Evolutionary conservation across 1,140 invertebrate species (phyloP), one percentile per base, ranked within the genome.

Genomic region (Leptopilina boulardi): DNA sequence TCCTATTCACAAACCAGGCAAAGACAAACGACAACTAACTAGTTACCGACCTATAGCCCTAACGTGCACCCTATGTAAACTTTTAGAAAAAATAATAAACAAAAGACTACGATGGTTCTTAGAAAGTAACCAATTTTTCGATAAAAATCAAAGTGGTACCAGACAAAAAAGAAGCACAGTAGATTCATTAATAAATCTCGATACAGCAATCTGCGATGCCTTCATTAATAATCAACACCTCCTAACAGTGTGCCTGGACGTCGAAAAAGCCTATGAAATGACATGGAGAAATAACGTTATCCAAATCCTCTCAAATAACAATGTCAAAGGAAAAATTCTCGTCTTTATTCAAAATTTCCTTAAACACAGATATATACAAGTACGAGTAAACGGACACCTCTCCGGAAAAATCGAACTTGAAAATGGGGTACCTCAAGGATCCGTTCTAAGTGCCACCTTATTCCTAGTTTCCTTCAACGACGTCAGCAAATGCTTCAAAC

Each of bases 1-100:
- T 19, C 77, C 86, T 0, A 87, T 91, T 38, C 80, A 74, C 2
- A 91, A 89, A 81, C 83, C 83, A 0, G 80, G 79, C 4, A 91
- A 91, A 81, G 70, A 83, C 9, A 70, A 56, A 21, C 30, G 11
- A 9, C 23, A 54, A 0, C 71, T 79, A 3, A 30, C 21, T 0
- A 87, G 73, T 38, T 88, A 86, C 56, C 38, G 88, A n/a, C 87
- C 87, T 30, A 89, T 42, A 51, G 34, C 3, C 88, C 13, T 90
- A 0, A 77, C 88, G 18, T 77, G 80, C n/a, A 77, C 70, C 8
- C 23, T 87, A 11, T 76, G 73, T 1, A 90, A 90, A 78, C 2
- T 89, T 3, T 71, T 83, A n/a, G 87, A 89, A 83, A 86, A 77
- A 76, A 80, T 85, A 18, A 79, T 84, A 26, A 71, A 81, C 42